Percentiles rank a stretch among this genome's conserved stretches.
Conservation (phyloP, 1,140 invertebrate genomes). For the Heliconius hewitsoni region DNA sequence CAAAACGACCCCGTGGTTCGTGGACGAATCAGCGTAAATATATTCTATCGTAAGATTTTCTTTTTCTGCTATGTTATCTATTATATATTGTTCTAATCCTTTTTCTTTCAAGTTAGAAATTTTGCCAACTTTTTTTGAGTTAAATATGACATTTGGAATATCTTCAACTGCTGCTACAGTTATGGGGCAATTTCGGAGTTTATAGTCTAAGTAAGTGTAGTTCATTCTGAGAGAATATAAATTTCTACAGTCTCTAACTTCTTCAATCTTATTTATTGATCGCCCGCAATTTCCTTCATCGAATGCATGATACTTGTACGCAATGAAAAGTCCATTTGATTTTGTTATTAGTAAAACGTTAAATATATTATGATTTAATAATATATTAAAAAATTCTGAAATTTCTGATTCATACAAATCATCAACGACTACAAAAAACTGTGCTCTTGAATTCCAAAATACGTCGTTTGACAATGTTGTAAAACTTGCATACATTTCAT, state of each 20-base stretch:
- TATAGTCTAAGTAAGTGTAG: constrained; percentile 17
- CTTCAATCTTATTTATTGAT: constrained; percentile 24
- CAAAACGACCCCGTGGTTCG: constrained; percentile 24
- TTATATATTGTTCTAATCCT: constrained; percentile 39
- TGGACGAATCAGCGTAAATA: constrained; percentile 9
- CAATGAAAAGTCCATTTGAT: constrained; percentile 5
- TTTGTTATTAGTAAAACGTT: constrained; percentile 29
- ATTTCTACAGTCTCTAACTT: constrained; percentile 24
- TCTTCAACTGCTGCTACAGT: constrained; percentile 29
- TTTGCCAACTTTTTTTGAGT: constrained; percentile 16
- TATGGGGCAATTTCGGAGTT: constrained; percentile 31
- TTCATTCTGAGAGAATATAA: constrained; percentile 17
- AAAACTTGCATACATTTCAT: constrained; percentile 19
- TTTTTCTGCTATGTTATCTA: constrained; percentile 27
- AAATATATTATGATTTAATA: constrained; percentile 32
- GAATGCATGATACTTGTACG: constrained; percentile 37
- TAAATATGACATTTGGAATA: constrained; percentile 35
- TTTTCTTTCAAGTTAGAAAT: not conserved
- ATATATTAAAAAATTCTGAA: constrained; percentile 31
- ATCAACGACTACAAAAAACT: constrained; percentile 33
- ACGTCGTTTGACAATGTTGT: constrained; percentile 20
- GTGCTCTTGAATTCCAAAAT: constrained; percentile 37
- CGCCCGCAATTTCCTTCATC: constrained; percentile 32
- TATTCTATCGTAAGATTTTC: constrained; percentile 36
- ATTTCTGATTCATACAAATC: constrained; percentile 23